Conservation (phyloP, 1,140 invertebrate genomes). For the Aphis gossypii region DNA sequence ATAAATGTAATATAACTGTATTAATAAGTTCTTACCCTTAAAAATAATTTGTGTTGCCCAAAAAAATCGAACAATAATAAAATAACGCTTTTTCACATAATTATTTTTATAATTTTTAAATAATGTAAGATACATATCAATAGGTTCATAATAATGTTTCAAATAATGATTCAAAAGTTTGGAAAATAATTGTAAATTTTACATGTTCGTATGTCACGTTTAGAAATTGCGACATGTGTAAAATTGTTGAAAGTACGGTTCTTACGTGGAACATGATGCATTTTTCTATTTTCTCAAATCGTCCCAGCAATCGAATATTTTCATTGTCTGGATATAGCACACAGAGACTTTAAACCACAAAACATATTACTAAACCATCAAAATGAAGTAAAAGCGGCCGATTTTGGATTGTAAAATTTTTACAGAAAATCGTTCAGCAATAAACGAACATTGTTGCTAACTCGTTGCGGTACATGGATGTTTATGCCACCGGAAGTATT, state of each 20-base stretch:
- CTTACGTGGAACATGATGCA: slow-evolving; percentile 66
- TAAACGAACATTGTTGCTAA: slow-evolving; percentile 90
- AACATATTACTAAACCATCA: slow-evolving; percentile 89
- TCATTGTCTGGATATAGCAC: slow-evolving; percentile 88
- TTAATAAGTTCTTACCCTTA: neutral
- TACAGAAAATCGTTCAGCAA: slow-evolving; percentile 98
- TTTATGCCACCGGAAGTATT: slow-evolving; percentile 69
- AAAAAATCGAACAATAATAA: neutral
- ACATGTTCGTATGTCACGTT: slow-evolving; percentile 64
- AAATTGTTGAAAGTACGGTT: slow-evolving; percentile 70
- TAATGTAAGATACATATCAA: neutral
- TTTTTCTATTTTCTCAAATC: slow-evolving; percentile 80
- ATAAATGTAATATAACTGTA: too few relatives aligned
- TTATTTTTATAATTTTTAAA: neutral
- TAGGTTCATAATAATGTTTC: neutral
- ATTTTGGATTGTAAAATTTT: slow-evolving; percentile 94
- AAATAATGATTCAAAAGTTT: neutral
- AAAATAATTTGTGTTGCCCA: neutral
- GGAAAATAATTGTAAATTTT: neutral
- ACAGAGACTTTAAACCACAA: slow-evolving; percentile 87
- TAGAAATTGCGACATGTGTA: slow-evolving; percentile 83
- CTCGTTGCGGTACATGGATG: slow-evolving; percentile 98
- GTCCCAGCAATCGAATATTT: slow-evolving; percentile 91
- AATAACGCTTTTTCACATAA: neutral
- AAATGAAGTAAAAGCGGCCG: slow-evolving; percentile 97